Conservation (phyloP, 1,140 invertebrate genomes). For the Episyrphus balteatus region DNA sequence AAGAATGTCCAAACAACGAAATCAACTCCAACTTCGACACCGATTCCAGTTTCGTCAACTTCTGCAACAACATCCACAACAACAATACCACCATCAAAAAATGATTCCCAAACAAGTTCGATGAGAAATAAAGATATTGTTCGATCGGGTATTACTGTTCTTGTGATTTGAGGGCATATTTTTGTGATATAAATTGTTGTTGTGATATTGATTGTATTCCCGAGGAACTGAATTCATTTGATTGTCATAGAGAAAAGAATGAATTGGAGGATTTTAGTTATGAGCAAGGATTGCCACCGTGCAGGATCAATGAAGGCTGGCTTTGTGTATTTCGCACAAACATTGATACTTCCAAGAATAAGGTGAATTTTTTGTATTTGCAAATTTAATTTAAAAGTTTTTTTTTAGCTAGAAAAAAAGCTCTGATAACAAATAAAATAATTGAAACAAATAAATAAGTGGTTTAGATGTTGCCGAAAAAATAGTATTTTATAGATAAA, state of each 20-base stretch:
- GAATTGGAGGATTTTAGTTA: constrained; percentile 25
- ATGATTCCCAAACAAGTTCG: too few relatives aligned
- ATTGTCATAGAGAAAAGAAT: constrained; percentile 9
- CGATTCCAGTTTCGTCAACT: too few relatives aligned
- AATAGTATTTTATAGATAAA: too few relatives aligned
- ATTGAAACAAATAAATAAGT: too few relatives aligned
- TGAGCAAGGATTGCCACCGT: constrained; percentile 23
- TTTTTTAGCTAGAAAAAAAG: too few relatives aligned
- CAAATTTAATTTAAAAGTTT: too few relatives aligned
- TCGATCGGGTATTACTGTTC: constrained; percentile 13
- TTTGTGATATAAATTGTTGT: constrained; percentile 32
- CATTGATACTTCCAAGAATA: constrained; percentile 9
- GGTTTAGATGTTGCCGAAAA: too few relatives aligned
- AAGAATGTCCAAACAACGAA: background rate
- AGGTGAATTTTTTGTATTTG: too few relatives aligned
- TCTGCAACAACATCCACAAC: too few relatives aligned
- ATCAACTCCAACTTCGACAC: constrained; percentile 2
- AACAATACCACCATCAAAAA: background rate
- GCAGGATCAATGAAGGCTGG: constrained; percentile 27
- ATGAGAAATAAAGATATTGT: background rate
- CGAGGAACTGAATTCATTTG: constrained; percentile 14
- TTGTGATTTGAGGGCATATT: constrained; percentile 15
- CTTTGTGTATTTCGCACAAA: constrained; percentile 30
- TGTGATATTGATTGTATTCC: constrained; percentile 26
- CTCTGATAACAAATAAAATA: too few relatives aligned